Evolutionary conservation across 1,140 invertebrate genomes (phyloP).

Genomic region (Anagrus nilaparvatae): DNA sequence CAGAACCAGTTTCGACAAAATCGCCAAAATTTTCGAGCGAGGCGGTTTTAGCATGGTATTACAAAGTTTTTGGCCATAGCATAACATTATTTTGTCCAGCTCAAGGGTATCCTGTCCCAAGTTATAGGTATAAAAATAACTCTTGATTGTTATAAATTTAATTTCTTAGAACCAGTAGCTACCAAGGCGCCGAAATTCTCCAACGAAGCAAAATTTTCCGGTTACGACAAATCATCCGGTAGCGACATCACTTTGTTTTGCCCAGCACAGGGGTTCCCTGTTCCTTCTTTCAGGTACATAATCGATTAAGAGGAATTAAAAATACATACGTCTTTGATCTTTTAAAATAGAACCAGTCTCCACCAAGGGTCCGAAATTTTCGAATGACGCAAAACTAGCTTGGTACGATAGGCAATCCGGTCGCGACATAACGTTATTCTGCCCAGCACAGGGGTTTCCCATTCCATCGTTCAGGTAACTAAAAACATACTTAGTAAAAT

Average conservation of each 20-base stretch:
- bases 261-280: slow-evolving; percentile 58
- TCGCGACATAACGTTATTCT: slow-evolving; percentile 47
- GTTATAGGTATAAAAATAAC: slow-evolving; percentile 34
- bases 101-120: slow-evolving; percentile 60
- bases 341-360: slow-evolving; percentile 27
- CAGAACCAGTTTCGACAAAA: slow-evolving; percentile 55
- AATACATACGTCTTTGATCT: not conserved
- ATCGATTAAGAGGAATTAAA: no score
- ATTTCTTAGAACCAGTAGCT: slow-evolving; percentile 30
- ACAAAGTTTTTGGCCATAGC: slow-evolving; percentile 27
- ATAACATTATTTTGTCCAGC: slow-evolving; percentile 46
- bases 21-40: slow-evolving; percentile 49
- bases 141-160: not conserved
- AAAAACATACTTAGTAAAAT: not conserved
- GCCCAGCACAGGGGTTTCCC: slow-evolving; percentile 17
- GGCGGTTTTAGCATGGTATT: slow-evolving; percentile 36
- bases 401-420: slow-evolving; percentile 28
- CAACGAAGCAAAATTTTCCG: slow-evolving; percentile 30
- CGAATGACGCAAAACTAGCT: slow-evolving; percentile 28
- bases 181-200: slow-evolving; percentile 34
- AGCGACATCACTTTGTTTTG: slow-evolving; percentile 50
- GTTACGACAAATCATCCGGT: slow-evolving; percentile 29
- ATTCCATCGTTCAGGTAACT: not conserved
- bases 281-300: slow-evolving; percentile 57
- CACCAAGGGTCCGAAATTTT: slow-evolving; percentile 30